These are phyloP conservation scores for Circaetus cinerascens DNA, from an alignment of 2,113 vertebrate species.

Conservation along the genomic window DNA sequence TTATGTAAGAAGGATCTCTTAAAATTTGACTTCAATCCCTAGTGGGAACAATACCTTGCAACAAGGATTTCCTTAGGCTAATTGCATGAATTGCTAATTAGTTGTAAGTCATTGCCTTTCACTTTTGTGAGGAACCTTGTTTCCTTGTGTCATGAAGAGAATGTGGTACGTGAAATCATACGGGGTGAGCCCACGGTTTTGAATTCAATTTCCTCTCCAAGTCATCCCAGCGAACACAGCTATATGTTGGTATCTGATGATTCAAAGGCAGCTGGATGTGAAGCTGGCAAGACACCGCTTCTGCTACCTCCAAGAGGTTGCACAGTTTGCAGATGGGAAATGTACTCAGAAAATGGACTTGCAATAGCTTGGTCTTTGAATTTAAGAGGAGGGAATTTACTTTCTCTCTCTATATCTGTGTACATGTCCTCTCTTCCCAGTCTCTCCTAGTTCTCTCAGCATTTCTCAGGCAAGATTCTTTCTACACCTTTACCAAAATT, in stretches of 20 bases:
- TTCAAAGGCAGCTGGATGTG: background rate
- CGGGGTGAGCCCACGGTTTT: background rate
- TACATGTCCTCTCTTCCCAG: background rate
- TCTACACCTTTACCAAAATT: background rate
- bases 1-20: background rate
- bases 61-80: background rate
- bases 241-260: background rate
- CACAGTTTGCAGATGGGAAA: background rate
- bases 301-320: background rate
- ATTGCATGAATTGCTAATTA: background rate
- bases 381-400: background rate
- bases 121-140: background rate
- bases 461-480: background rate
- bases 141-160: background rate
- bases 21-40: background rate
- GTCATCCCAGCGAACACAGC: background rate
- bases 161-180: background rate
- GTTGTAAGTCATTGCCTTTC: background rate
- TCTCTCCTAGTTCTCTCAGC: background rate
- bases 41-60: background rate
- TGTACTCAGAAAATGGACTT: background rate
- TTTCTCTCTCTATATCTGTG: background rate
- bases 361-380: background rate
- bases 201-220: background rate
- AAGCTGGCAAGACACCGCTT: background rate